Base-by-base conservation (phyloP, 92 coral and sea anemone genomes). In the Porites lobata region DNA sequence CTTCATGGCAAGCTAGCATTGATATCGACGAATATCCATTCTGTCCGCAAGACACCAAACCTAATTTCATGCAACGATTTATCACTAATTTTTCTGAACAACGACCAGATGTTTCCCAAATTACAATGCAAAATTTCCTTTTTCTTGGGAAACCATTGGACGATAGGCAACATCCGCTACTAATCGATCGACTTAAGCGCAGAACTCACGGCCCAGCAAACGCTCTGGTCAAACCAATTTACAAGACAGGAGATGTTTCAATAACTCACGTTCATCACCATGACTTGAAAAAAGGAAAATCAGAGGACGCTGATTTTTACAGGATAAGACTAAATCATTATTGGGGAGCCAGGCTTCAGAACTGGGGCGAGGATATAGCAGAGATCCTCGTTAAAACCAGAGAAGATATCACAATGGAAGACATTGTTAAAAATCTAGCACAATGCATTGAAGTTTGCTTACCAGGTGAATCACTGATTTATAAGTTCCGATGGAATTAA, bases 331-430 rank as follows among this genome's bases (percentile, higher is more conserved):
- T 94, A 59, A 91, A 94, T 78, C 96, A 94, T 81, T 94, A 94
- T 86, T 94, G 96, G 96, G 96, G 96, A 24, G 95, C 95, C 6
- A 80, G 96, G 22, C 88, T 94, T 18, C 96, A 94, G 67, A 77
- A 91, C 76, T 94, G 96, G 96, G 96, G 96, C 6, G 96, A 94
- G 38, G 92, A 94, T 72, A 94, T 95, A 56, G 87, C 94, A 10
- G 88, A 92, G 53, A 80, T 92, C 63, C 38, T 94, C 3, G 29
- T 62, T 1, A 89, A 84, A 69, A 94, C 96, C 22, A 54, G 50
- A 26, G 29, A 50, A 38, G 96, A 94, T 69, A 67, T 83, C 65
- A 32, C 92, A 18, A 89, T 94, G 38, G 63, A 89, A 68, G 61
- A 65, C 17, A 94, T 94, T 43, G 79, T 89, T 3, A 12, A 75